Conservation (phyloP, 2,797 vertebrate genomes). For the Micromesistius poutassou region DNA sequence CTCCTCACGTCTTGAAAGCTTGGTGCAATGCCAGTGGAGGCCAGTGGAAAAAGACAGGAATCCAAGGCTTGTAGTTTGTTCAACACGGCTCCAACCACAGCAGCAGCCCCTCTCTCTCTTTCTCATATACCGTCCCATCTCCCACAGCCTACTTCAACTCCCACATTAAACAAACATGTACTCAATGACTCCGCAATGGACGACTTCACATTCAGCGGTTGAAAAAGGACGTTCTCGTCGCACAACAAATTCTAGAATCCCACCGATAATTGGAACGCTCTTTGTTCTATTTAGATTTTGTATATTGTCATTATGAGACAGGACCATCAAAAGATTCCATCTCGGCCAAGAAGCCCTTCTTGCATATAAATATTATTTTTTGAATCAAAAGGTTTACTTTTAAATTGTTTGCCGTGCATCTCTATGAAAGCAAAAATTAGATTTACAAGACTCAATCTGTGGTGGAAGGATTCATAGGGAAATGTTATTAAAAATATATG, state of each 20-base stretch:
- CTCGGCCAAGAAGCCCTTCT: background rate
- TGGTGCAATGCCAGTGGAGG: conserved; percentile 39
- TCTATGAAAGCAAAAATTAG: background rate
- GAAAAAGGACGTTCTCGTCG: background rate
- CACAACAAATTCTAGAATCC: too few relatives aligned
- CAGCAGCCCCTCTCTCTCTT: background rate
- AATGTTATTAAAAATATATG: background rate
- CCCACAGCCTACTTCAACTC: background rate
- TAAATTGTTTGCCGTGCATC: background rate
- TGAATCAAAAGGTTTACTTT: background rate
- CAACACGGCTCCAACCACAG: conserved; percentile 4
- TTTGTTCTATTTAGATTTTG: background rate
- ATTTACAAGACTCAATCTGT: background rate
- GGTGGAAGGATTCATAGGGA: background rate
- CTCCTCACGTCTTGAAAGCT: conserved; percentile 45
- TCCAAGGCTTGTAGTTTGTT: conserved; percentile 50
- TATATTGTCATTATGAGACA: background rate
- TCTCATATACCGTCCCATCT: background rate
- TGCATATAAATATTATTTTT: background rate
- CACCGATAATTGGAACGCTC: background rate
- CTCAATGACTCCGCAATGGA: background rate
- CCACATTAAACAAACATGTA: background rate
- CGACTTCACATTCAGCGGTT: background rate
- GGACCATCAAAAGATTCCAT: background rate
- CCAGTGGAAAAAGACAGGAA: conserved; percentile 66